Conservation (phyloP, 92 coral and sea anemone species). For the Montipora capitata region DNA sequence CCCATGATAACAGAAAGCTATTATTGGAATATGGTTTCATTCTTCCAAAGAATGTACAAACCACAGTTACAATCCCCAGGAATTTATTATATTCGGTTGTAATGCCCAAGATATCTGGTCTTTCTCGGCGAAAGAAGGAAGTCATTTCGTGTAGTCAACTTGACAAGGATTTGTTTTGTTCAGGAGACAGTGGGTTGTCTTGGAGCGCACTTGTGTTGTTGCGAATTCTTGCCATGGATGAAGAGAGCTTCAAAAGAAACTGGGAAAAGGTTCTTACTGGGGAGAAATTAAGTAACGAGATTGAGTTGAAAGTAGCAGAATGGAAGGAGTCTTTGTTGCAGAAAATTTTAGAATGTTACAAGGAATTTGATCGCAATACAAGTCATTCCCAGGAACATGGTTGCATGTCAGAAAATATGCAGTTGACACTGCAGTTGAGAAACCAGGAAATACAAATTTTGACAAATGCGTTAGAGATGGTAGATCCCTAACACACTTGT, state of each 20-base stretch:
- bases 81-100: conserved; percentile 51
- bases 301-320: conserved; percentile 37
- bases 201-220: conserved; percentile 83
- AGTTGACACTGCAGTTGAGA: conserved; percentile 67
- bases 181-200: conserved; percentile 79
- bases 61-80: conserved; percentile 50
- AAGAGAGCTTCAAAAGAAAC: conserved; percentile 29
- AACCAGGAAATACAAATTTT: conserved; percentile 77
- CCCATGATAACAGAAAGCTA: conserved; percentile 89
- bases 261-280: conserved; percentile 73
- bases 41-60: conserved; percentile 84
- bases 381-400: not conserved
- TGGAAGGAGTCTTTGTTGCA: conserved; percentile 70
- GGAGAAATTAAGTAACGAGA: conserved; percentile 19
- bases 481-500: too few species aligned
- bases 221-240: conserved; percentile 80
- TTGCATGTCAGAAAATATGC: conserved; percentile 51
- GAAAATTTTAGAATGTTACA: conserved; percentile 43
- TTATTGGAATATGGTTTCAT: conserved; percentile 94
- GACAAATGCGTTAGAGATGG: conserved; percentile 40
- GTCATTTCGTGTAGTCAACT: conserved; percentile 68
- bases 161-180: conserved; percentile 77
- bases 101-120: conserved; percentile 14
- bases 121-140: conserved; percentile 60
- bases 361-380: conserved; percentile 15